Base-by-base conservation (phyloP, 2,888 invertebrate species). In the Steinernema hermaphroditum region DNA sequence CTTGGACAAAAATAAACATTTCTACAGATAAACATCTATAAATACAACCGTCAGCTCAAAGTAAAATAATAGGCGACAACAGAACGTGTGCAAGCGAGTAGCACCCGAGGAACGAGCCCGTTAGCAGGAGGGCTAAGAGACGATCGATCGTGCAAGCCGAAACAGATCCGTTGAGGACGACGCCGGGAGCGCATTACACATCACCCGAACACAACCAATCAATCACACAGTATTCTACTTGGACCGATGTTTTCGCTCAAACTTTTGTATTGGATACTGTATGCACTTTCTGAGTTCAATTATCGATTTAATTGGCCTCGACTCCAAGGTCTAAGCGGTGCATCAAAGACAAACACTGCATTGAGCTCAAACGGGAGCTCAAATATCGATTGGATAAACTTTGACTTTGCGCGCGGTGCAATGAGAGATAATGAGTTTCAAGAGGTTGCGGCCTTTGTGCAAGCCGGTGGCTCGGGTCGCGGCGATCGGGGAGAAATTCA, bases 381-480 rank as follows among this genome's bases (percentile, higher is more conserved):
- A 22, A 54, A 14, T 54, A 54, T 54, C 54, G 54, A 54, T 54
- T 54, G 27, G 54, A 54, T 54, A 54, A 54, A 54, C 54, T 54
- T 54, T 54, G 27, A 4, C 54, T 22, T 27, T 6, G 12, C 12
- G 54, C 54, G 16, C 54, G 54, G 54, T 22, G 22, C 2, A 22
- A 19, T 22, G 24, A 27, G 4, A 49, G 54, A 54, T 54, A 54
- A 54, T 54, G 54, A 54, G 54, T 54, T 54, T 54, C 54, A 54
- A 54, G 54, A 54, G 54, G 54, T 54, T 54, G 54, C 54, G 54
- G 54, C 27, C 54, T 54, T 54, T 54, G 54, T 54, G 54, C 16
- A 46, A 46, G 46, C 46, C 54, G 22, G 54, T 12, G n/a, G 54
- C n/a, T 46, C 16, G 19, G 9, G 46, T 46, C 46, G 54, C 12